Base-by-base conservation (phyloP, 2,797 vertebrate species). In the Sardinella longiceps region DNA sequence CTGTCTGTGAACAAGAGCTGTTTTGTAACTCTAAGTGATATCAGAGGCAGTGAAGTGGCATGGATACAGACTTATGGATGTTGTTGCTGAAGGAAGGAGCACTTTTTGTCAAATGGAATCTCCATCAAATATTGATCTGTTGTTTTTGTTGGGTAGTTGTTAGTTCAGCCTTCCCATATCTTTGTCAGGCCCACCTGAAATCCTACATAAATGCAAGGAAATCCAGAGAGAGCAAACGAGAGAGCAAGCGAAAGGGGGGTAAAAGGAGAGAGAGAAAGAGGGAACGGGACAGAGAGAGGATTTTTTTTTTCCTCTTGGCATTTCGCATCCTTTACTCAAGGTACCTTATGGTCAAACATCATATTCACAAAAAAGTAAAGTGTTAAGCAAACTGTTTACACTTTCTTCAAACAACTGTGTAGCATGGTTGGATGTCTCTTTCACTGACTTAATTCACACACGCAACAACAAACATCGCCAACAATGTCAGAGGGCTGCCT, bases 81-180 rank as follows among this genome's bases (percentile, higher is more conserved):
- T 20, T 6, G 12, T 14, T 28, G 2, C 15, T 37, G 70, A 77
- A 43, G 37, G 18, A 77, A 1, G 7, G 7, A 18, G 70, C 70
- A 74, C 66, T 74, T 74, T 74, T 74, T 74, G 15, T 39, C 66
- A 77, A 77, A 77, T 77, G 70, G 70, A 77, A 77, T 77, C 70
- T 10, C 15, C 33, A 77, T 77, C 70, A 77, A 77, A 77, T 77
- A 77, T 77, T 77, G 43, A 77, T 77, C 37, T 77, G 33, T 5
- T 43, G 33, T 77, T 77, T 70, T 70, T 70, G 60, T 66, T 30
- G 63, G 28, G 33, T 70, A 53, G 53, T 74, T 74, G 70, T 77
- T 77, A 39, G 56, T n/a, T 10, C n/a, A 25, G 1, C 33, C 70
- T 9, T 39, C 70, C 33, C 63, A 70, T 70, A 70, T 28, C 3